Percentiles rank a stretch among this genome's conserved stretches.
phyloP scores from a whole-genome alignment of 1,140 invertebrate species.

The Anoplophora glabripennis region DNA sequence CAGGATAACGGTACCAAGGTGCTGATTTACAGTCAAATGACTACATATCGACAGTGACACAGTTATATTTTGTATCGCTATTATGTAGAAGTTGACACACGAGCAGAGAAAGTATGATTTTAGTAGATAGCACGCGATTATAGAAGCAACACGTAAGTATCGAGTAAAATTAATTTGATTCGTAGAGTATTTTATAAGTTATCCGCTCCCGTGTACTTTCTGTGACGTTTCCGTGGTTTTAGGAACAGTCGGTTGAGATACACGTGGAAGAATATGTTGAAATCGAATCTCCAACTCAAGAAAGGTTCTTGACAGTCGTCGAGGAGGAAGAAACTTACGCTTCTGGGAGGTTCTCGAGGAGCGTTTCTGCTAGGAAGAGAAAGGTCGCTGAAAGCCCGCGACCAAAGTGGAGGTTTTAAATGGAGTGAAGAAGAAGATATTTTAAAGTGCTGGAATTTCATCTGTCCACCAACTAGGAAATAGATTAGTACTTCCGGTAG shows the following conservation, averaged over 20 bases:
- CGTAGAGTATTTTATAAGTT: not conserved
- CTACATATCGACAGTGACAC: no score
- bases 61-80: no score
- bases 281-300: constrained; percentile 1
- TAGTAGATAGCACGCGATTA: no score
- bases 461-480: no score
- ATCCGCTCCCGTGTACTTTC: not conserved
- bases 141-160: not conserved
- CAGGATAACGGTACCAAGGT: no score
- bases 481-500: no score
- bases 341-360: constrained; percentile 17
- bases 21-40: no score
- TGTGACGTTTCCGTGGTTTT: not conserved
- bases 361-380: constrained; percentile 15
- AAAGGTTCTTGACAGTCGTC: constrained; percentile 21
- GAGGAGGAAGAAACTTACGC: constrained; percentile 24
- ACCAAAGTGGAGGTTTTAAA: constrained; percentile 30
- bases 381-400: constrained; percentile 17
- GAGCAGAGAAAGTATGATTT: no score
- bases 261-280: constrained; percentile 1
- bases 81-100: no score
- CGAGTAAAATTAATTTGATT: not conserved
- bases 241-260: constrained; percentile 7
- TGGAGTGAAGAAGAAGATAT: not conserved
- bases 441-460: no score